Base-by-base conservation (phyloP, 2,113 vertebrate genomes). In the Takifugu bimaculatus region DNA sequence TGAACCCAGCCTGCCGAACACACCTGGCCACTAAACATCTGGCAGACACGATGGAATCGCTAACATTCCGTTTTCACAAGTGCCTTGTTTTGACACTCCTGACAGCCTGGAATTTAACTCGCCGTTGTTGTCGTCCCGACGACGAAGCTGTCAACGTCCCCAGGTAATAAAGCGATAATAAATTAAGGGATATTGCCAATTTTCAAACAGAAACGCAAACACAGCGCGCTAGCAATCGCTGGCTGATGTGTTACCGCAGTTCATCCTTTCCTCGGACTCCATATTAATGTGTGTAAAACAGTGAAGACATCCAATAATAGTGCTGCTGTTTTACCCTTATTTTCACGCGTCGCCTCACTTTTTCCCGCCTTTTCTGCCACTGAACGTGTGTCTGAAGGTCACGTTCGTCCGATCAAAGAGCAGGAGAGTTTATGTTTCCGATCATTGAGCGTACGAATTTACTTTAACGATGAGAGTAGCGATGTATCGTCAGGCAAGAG, bases 11-110 rank as follows among this genome's bases (percentile, higher is more conserved):
- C 59, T 5, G 7, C 3, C 29, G 29, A 81, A 86, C 82, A 84
- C 84, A 88, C 81, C 84, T 87, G 85, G 77, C 52, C 20, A 20
- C 20, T 20, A 20, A 83, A 84, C 84, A 88, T 83, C 84, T 87
- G 85, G 77, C 52, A 35, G 59, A 82, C 25, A 56, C 57, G 65
- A 70, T 75, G 68, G 62, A 83, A 79, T 65, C 25, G 69, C 77
- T 6, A 25, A 7, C 43, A 70, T 77, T 64, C 13, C 43, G 13
- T 20, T 20, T 20, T 20, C 20, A 20, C 20, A 20, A 20, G 20
- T 20, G 20, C 76, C 63, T 65, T 75, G 76, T 81, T 81, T 66
- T 83, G 82, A 86, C 86, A 88, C 70, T 20, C 20, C 54, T 66
- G 71, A 84, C 60, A 57, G 65, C 47, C 13, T 0, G 0, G 64